Percentiles rank a stretch among this genome's conserved stretches.
Evolutionary conservation across 53 echinoderm and acorn worm genomes (phyloP).

Genomic region (Holothuria leucospilota): DNA sequence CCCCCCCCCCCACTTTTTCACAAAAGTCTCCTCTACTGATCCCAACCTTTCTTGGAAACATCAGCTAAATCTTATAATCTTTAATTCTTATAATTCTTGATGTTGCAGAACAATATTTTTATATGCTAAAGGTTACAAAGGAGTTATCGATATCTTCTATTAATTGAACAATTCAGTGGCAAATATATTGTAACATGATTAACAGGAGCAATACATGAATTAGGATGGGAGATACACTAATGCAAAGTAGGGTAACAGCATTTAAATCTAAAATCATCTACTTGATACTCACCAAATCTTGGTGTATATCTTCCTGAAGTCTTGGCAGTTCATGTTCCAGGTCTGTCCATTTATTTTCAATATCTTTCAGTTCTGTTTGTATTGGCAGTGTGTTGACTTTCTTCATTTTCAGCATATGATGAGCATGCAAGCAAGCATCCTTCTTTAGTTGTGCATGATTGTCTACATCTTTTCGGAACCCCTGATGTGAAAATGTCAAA

Average conservation of each 20-base stretch:
- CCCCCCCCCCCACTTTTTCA: too few relatives aligned
- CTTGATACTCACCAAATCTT: conserved; percentile 71
- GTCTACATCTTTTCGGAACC: conserved; percentile 90
- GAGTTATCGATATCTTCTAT: too few relatives aligned
- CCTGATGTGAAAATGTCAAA: conserved; percentile 47
- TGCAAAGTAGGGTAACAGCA: background rate
- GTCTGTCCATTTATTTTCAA: conserved; percentile 87
- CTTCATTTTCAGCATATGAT: conserved; percentile 89
- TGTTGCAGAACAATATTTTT: too few relatives aligned
- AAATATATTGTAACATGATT: too few relatives aligned
- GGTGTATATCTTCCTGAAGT: conserved; percentile 94
- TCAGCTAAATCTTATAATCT: too few relatives aligned
- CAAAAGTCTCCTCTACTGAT: too few relatives aligned
- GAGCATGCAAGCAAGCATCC: conserved; percentile 80
- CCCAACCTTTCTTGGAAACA: too few relatives aligned
- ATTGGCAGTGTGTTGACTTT: conserved; percentile 82
- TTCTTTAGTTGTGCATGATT: conserved; percentile 82
- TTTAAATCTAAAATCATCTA: background rate
- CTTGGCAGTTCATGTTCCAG: conserved; percentile 84
- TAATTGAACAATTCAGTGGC: too few relatives aligned
- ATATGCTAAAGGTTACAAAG: too few relatives aligned
- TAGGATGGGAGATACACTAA: too few relatives aligned
- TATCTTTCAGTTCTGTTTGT: conserved; percentile 73
- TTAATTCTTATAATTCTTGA: background rate
- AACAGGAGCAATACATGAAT: too few relatives aligned